phyloP scores from a whole-genome alignment of 2,888 invertebrate genomes.

The Cheilosia variabilis region DNA sequence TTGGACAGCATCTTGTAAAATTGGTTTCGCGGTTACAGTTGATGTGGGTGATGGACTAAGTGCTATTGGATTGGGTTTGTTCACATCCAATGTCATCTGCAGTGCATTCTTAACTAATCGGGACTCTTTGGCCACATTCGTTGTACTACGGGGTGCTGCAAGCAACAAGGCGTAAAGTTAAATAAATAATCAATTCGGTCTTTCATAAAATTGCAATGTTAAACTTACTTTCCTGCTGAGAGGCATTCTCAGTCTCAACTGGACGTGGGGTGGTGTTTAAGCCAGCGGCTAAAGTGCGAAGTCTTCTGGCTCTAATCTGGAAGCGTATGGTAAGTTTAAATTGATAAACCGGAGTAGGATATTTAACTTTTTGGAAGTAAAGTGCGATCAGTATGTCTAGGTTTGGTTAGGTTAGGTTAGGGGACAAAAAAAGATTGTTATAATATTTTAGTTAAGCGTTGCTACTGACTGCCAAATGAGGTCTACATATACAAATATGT shows the following conservation, averaged over 20 bases:
- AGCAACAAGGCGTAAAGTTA: conserved; percentile 1
- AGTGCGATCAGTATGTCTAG: too few species aligned
- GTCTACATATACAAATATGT: too few species aligned
- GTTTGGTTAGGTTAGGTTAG: too few species aligned
- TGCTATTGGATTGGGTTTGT: conserved; percentile 17
- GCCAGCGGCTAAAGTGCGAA: conserved; percentile 80
- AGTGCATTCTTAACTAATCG: conserved; percentile 79
- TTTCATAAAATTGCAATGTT: background rate
- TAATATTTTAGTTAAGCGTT: too few species aligned
- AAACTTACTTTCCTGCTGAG: conserved; percentile 68
- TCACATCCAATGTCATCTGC: conserved; percentile 50
- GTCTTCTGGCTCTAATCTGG: conserved; percentile 81
- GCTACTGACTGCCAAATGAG: too few species aligned
- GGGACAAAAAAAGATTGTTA: too few species aligned
- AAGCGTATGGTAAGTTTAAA: conserved; percentile 62
- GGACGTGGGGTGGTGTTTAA: conserved; percentile 65
- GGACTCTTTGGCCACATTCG: conserved; percentile 80
- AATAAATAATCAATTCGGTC: background rate
- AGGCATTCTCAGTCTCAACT: conserved; percentile 67
- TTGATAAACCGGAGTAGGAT: background rate
- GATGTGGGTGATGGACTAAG: conserved; percentile 49
- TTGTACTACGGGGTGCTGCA: conserved; percentile 76
- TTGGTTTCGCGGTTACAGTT: conserved; percentile 55
- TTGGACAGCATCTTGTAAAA: conserved; percentile 61
- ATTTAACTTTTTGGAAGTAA: too few species aligned